phyloP scores from a whole-genome alignment of 2,113 vertebrate species.

The Amazona guildingii region DNA sequence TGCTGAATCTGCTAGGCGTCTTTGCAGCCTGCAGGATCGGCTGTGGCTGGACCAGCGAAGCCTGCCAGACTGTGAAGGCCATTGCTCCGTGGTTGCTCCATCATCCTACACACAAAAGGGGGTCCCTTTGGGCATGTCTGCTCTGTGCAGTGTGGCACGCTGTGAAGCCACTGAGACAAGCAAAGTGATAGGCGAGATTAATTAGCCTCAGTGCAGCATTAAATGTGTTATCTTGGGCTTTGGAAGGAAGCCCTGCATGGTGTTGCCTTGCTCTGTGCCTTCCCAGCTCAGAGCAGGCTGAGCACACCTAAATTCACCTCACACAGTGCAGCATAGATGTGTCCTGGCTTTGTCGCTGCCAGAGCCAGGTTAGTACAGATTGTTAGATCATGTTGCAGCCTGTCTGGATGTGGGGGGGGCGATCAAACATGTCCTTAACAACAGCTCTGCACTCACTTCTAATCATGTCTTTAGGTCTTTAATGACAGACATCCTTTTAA shows the following conservation, averaged over 20 bases:
- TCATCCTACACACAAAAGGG: background rate
- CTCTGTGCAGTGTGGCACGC: background rate
- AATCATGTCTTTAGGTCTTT: background rate
- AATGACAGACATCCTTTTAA: background rate
- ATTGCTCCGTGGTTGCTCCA: background rate
- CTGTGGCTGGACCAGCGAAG: background rate
- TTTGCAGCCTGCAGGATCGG: background rate
- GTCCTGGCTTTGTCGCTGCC: background rate
- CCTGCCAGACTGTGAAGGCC: background rate
- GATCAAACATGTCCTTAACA: background rate
- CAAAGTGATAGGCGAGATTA: background rate
- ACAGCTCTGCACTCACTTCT: background rate
- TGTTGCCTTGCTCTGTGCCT: background rate
- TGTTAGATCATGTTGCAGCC: background rate
- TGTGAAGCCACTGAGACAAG: background rate
- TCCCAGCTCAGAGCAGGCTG: background rate
- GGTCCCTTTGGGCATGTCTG: background rate
- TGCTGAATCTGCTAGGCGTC: background rate
- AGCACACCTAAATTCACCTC: background rate
- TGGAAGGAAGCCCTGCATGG: background rate
- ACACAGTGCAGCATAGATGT: fast-evolving
- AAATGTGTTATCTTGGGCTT: background rate
- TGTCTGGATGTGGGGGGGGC: background rate
- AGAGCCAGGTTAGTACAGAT: background rate
- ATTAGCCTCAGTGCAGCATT: background rate